A percentile compares a stretch with the other conserved stretches of the same genome.
Conservation (phyloP, 64 coral and sea anemone species). For the Montipora efflorescens region DNA sequence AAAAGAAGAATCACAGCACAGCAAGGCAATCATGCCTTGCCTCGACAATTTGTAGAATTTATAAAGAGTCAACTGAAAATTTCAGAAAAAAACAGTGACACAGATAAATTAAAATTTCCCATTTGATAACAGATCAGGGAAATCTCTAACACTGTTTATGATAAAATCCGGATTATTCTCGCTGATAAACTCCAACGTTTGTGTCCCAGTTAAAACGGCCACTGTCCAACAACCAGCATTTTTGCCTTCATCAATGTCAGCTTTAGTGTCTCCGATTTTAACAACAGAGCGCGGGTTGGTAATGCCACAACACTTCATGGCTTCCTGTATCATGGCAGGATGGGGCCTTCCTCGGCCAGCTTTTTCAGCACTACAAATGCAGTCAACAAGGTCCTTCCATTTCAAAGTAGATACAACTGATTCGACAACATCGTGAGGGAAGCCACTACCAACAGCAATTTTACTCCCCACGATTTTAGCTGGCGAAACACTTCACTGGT, state of each 20-base stretch:
- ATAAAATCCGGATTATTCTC: conserved; percentile 88
- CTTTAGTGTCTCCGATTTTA: conserved; percentile 92
- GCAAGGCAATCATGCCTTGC: too few relatives aligned
- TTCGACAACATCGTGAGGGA: conserved; percentile 92
- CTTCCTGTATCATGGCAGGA: conserved; percentile 93
- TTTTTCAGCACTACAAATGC: conserved; percentile 86
- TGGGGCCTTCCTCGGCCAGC: conserved; percentile 90
- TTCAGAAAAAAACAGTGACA: too few relatives aligned
- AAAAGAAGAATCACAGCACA: too few relatives aligned
- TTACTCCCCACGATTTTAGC: conserved; percentile 73
- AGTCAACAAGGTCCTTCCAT: conserved; percentile 82
- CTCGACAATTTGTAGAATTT: too few relatives aligned
- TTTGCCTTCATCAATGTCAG: conserved; percentile 88
- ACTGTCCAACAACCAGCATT: conserved; percentile 98
- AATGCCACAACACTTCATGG: conserved; percentile 77
- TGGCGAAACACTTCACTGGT: conserved; percentile 78
- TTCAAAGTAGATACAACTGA: conserved; percentile 68
- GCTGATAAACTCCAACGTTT: conserved; percentile 50
- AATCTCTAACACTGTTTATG: conserved; percentile 73
- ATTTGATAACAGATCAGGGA: conserved; percentile 65
- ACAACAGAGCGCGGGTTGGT: conserved; percentile 65
- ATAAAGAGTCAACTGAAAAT: too few relatives aligned
- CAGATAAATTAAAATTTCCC: neutral
- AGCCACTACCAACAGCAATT: conserved; percentile 92
- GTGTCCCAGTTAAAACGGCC: conserved; percentile 93